Percentiles rank a stretch among this genome's conserved stretches.
phyloP scores from a whole-genome alignment of 2,888 invertebrate genomes.

The Tipula vernalis region DNA sequence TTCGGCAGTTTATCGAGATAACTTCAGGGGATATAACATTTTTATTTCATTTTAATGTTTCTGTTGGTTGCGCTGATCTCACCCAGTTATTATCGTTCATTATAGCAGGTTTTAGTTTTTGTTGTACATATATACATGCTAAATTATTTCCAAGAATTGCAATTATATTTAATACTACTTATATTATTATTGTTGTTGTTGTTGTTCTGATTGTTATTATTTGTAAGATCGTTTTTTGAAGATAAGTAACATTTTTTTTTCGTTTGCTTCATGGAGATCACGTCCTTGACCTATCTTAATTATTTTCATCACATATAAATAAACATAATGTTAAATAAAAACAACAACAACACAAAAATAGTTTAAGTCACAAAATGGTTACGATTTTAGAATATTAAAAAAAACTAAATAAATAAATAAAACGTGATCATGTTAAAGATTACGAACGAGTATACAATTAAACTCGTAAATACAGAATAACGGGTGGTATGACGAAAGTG shows the following conservation, averaged over 20 bases:
- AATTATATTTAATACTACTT: background rate
- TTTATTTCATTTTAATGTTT: background rate
- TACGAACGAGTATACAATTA: background rate
- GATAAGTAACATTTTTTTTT: background rate
- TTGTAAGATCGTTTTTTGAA: background rate
- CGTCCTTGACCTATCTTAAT: conserved; percentile 4
- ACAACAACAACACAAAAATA: background rate
- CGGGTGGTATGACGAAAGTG: background rate
- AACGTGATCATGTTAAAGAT: background rate
- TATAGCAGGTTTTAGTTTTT: background rate
- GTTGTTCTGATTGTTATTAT: background rate
- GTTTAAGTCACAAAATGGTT: background rate
- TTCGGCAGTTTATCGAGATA: background rate
- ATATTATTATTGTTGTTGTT: background rate
- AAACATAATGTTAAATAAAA: background rate
- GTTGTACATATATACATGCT: background rate
- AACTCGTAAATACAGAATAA: background rate
- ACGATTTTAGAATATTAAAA: background rate
- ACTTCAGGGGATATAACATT: background rate
- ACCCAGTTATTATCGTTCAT: background rate
- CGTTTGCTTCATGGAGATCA: background rate
- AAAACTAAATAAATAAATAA: background rate
- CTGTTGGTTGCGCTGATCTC: background rate
- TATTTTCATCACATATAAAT: background rate
- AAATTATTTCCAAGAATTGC: background rate